Evolutionary conservation across 2,888 invertebrate genomes (phyloP), one percentile per base, ranked within the genome.

Genomic region (Drosophila siamana): DNA sequence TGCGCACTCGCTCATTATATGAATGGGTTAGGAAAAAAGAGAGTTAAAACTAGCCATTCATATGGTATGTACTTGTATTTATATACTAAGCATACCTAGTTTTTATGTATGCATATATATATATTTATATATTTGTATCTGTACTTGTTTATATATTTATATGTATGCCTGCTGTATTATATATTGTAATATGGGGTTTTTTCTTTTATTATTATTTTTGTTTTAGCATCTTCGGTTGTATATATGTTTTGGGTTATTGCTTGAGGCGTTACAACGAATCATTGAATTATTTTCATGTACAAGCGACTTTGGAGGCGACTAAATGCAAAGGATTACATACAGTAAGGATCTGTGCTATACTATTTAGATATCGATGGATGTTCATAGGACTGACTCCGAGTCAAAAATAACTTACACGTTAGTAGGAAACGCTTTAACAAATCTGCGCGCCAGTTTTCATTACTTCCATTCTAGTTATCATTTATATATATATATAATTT

Each of bases 161-260:
- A 47, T 59, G 54, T 59, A 50, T 65, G 67, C 54, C 41, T 65
- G 69, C 46, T 74, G 28, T 61, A 52, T 57, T 51, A 60, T 51
- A 60, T 46, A 60, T 47, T 47, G 46, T 63, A 63, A 46, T 68
- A 19, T 68, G n/a, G n/a, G n/a, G n/a, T 60, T 13, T 33, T 15
- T 26, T 26, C 6, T 26, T 26, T 26, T 26, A 6, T 26, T 55
- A 30, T 55, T n/a, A n/a, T n/a, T n/a, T 22, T 15, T 56, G 24
- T 59, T 1, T 69, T 89, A 85, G 89, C 84, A 73, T 85, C 84
- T 89, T 89, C 86, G 84, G 86, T 89, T 89, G 65, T 75, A 69
- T 75, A 69, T 72, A 56, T 78, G 11, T 52, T 87, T 86, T 85
- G 89, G 84, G 88, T 82, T 85, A 89, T 87, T 85, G 88, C 86